These are phyloP conservation scores for Neogobius melanostomus DNA, from an alignment of 2,113 vertebrate genomes.

Conservation along the genomic window DNA sequence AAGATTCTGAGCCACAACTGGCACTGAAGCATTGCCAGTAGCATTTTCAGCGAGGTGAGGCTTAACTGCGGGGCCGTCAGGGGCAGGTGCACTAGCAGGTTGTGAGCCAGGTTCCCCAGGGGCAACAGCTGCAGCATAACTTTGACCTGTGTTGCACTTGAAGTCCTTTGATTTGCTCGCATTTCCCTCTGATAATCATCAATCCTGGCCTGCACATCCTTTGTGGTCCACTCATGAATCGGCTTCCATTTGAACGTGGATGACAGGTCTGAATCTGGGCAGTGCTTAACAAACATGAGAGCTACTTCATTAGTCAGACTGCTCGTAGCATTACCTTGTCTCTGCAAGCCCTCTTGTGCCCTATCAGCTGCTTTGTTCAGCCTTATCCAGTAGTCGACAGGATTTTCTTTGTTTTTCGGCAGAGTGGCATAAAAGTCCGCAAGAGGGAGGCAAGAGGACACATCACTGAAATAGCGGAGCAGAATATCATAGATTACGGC, in stretches of 20 bases:
- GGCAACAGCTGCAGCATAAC: neutral
- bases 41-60: neutral
- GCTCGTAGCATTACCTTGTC: neutral
- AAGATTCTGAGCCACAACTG: neutral
- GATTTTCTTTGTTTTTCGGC: neutral
- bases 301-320: constrained; percentile 12
- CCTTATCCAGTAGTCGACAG: neutral
- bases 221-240: constrained; percentile 8
- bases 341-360: neutral
- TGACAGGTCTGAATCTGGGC: constrained; percentile 6
- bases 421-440: neutral
- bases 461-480: no score
- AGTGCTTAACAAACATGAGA: constrained; percentile 19
- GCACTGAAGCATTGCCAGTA: neutral
- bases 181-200: constrained; percentile 25
- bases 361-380: neutral
- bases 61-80: neutral
- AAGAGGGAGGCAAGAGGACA: no score
- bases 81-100: neutral
- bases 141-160: neutral
- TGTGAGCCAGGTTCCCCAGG: neutral
- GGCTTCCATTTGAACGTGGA: constrained; percentile 10
- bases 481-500: no score
- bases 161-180: constrained; percentile 3
- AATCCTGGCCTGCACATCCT: constrained; percentile 13